Percentiles rank a stretch among this genome's conserved stretches.
Evolutionary conservation across 2,113 vertebrate genomes (phyloP).

Genomic region (Heloderma charlesbogerti): DNA sequence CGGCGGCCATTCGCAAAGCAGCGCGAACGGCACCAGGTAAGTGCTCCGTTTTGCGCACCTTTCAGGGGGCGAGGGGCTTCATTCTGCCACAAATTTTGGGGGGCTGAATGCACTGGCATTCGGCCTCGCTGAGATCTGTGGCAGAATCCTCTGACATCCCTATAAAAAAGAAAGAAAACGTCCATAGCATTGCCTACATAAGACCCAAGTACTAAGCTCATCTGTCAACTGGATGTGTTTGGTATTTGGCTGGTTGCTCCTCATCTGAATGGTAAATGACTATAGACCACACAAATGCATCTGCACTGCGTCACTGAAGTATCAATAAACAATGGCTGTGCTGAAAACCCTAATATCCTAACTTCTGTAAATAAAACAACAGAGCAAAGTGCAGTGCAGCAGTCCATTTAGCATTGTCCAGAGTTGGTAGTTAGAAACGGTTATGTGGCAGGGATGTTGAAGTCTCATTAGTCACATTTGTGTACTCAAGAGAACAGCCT

Average conservation of each 20-base stretch:
- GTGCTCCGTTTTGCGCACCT: too few species aligned
- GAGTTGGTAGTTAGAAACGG: conserved; percentile 24
- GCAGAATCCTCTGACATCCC: too few species aligned
- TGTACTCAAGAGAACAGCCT: conserved; percentile 10
- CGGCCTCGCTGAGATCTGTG: too few species aligned
- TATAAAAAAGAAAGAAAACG: too few species aligned
- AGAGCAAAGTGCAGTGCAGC: conserved; percentile 47
- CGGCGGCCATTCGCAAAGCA: too few species aligned
- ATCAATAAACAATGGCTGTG: conserved; percentile 58
- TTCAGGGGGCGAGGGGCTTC: too few species aligned
- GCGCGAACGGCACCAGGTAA: too few species aligned
- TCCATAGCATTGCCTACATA: too few species aligned
- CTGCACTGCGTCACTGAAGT: conserved; percentile 3
- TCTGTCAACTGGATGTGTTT: conserved; percentile 50
- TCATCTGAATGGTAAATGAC: conserved; percentile 34
- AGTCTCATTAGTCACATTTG: conserved; percentile 20
- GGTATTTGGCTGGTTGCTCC: conserved; percentile 40
- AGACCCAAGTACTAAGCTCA: background rate
- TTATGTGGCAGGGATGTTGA: conserved; percentile 30
- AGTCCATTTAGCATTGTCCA: conserved; percentile 39
- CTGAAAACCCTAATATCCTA: conserved; percentile 57
- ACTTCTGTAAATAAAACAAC: conserved; percentile 50
- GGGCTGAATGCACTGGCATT: too few species aligned
- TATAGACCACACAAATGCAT: conserved; percentile 71
- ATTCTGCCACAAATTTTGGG: too few species aligned